Base-by-base conservation (phyloP, 2,113 vertebrate species). In the Rallus limicola region DNA sequence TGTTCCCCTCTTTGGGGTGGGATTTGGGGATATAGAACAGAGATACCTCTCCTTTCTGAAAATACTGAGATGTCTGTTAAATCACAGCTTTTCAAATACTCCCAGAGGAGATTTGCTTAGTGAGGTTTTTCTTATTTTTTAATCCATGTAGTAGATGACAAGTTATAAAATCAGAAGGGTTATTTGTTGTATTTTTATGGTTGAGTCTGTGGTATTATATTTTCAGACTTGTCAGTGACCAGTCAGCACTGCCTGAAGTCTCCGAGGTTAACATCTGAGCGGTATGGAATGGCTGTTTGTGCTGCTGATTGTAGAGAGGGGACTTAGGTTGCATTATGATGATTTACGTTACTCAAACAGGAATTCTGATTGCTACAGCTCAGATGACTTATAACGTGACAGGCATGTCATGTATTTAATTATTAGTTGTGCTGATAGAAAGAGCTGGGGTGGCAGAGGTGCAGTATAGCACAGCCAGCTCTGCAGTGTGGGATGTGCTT, bases 101-200 rank as follows among this genome's bases (percentile, higher is more conserved):
- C 88, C 70, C 86, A 53, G 53, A 93, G 84, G 93, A 95, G 70
- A 74, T 91, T 91, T 92, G 71, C 83, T 58, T 90, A 34, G 64
- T 48, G 48, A 8, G 16, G 44, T 17, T 46, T 36, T n/a, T 56
- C 58, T 82, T 59, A 36, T 71, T 60, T 83, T 88, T 82, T 16
- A 86, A 71, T 93, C 34, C 11, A 15, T 56, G 58, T 6, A 40
- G 38, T 68, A 91, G 74, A 76, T 89, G 95, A 91, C 63, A 96
- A 67, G 81, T 88, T 93, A 89, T 95, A 91, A 96, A 93, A 92
- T 31, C 81, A 72, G 65, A 56, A 59, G 71, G 60, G 52, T 67
- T 96, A 80, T 95, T 88, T 86, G 92, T 92, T 93, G 65, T 58
- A 26, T 95, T 83, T 93, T 93, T 93, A 58, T 86, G 88, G 53